Conservation (phyloP, 2,797 vertebrate genomes). For the Chromobotia macracanthus region DNA sequence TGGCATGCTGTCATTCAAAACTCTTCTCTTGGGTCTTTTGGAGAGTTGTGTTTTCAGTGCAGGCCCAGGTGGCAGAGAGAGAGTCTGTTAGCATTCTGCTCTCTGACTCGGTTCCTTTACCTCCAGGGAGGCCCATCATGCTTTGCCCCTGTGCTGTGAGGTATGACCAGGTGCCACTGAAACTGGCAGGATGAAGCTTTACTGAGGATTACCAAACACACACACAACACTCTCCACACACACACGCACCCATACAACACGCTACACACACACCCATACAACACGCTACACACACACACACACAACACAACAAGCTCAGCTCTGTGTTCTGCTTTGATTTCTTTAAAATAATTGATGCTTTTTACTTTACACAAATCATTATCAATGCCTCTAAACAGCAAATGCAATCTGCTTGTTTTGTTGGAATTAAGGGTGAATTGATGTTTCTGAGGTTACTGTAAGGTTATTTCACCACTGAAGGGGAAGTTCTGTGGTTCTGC, state of each 20-base stretch:
- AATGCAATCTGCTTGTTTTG: too few relatives aligned
- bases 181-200: conserved; percentile 37
- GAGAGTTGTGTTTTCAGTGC: neutral
- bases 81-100: conserved; percentile 18
- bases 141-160: conserved; percentile 66
- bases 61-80: neutral
- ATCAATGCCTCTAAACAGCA: too few relatives aligned
- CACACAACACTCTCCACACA: neutral
- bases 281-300: neutral
- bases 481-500: too few relatives aligned
- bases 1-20: neutral
- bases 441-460: too few relatives aligned
- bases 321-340: too few relatives aligned
- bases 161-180: conserved; percentile 74
- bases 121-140: conserved; percentile 62
- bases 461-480: too few relatives aligned
- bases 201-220: conserved; percentile 9
- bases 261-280: neutral
- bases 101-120: conserved; percentile 10
- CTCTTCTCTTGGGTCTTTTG: neutral
- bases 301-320: too few relatives aligned
- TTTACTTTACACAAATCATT: too few relatives aligned
- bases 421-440: too few relatives aligned
- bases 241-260: neutral
- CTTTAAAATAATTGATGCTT: too few relatives aligned